Evolutionary conservation across 2,888 invertebrate species (phyloP).

Genomic region (Ochropleura leucogaster): DNA sequence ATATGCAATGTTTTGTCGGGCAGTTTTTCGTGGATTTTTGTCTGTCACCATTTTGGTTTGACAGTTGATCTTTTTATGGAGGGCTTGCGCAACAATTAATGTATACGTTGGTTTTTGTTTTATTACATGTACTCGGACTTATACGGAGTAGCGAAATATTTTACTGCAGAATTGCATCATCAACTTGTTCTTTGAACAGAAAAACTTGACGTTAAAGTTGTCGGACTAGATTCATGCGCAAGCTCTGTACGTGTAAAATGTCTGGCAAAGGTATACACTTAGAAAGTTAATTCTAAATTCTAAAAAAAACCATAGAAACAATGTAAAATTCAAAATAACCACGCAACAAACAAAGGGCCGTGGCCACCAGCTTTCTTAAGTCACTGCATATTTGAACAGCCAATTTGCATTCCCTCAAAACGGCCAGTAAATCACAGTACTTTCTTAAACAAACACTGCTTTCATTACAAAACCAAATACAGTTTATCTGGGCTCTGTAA

Average conservation of each 20-base stretch:
- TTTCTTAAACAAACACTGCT: conserved; percentile 75
- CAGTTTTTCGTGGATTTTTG: conserved; percentile 54
- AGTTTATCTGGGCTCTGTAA: conserved; percentile 79
- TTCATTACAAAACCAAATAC: conserved; percentile 82
- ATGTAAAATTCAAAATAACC: conserved; percentile 57
- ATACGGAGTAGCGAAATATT: conserved; percentile 52
- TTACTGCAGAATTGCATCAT: conserved; percentile 57
- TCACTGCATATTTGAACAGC: conserved; percentile 63
- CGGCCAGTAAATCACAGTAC: conserved; percentile 71
- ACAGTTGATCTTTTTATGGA: conserved; percentile 56
- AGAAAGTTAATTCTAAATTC: conserved; percentile 51
- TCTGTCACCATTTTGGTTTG: conserved; percentile 55
- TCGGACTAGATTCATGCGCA: conserved; percentile 31
- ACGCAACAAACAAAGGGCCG: conserved; percentile 53
- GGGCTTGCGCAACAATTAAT: conserved; percentile 57
- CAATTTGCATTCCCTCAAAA: conserved; percentile 69
- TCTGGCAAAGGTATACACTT: conserved; percentile 11
- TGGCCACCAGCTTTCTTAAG: conserved; percentile 59
- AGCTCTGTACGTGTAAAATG: conserved; percentile 4
- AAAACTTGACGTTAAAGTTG: conserved; percentile 40
- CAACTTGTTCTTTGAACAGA: conserved; percentile 39
- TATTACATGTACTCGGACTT: conserved; percentile 34
- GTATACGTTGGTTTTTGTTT: conserved; percentile 52
- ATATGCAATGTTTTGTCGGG: conserved; percentile 51
- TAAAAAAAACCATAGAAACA: conserved; percentile 50